Evolutionary conservation across 1,140 invertebrate genomes (phyloP), one percentile per base, ranked within the genome.

Genomic region (Anadara kagoshimensis): DNA sequence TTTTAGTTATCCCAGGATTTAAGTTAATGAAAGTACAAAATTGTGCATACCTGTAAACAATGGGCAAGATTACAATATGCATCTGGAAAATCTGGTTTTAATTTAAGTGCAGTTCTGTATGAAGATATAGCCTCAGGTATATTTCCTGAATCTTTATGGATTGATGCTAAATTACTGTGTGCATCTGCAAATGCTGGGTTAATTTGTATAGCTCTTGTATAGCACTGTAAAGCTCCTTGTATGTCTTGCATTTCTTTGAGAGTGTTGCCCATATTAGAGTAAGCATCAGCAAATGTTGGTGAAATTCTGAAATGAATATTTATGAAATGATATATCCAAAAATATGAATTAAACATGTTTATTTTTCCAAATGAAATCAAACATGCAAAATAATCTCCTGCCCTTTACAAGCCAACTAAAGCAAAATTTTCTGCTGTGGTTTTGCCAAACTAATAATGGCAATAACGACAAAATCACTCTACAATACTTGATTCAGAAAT

Each of bases 251-350:
- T 95, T 88, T 99, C 98, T 89, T 99, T 99, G 8, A 99, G 90
- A 0, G 98, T 99, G 86, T 99, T 99, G 69, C 98, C 98, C 98
- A 99, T 99, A 88, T 99, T 99, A 61, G 97, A 97, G 89, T 97
- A 98, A 4, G 97, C 96, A 92, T 99, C 97, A 43, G 96, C 97
- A 90, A 98, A 98, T 53, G 95, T 96, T 11, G 96, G 96, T 75
- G 97, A 96, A 83, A 98, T 98, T 78, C 91, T 90, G 71, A 12
- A 78, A 77, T 36, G 29, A n/a, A 36, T 36, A 36, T 36, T 36
- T 36, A 36, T 36, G 7, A 36, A 36, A 36, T 36, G 29, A 36
- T 36, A 36, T 3, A 36, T 36, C 7, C 7, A 36, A 36, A n/a
- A n/a, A n/a, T n/a, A n/a, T n/a, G n/a, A n/a, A n/a, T n/a, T n/a